Evolutionary conservation across 2,888 invertebrate genomes (phyloP).

Genomic region (Ceratothoa steindachneri): DNA sequence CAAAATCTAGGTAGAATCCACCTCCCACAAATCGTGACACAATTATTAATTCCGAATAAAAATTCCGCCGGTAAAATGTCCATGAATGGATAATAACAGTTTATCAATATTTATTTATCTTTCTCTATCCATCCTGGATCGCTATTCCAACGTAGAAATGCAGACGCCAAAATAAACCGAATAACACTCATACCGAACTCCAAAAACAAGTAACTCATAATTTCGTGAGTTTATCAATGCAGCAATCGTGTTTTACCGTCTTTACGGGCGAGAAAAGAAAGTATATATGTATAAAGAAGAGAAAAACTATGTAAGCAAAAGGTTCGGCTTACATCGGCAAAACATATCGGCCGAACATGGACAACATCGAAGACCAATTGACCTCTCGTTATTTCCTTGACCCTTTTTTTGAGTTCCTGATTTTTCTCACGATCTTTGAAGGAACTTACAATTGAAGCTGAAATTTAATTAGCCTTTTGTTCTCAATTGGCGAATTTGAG

Average conservation of each 20-base stretch:
- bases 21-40: not conserved
- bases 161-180: not conserved
- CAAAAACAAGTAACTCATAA: not conserved
- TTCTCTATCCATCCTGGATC: not conserved
- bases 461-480: not conserved
- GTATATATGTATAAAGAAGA: not conserved
- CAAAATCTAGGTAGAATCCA: too few relatives aligned
- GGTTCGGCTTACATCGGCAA: not conserved
- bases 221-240: not conserved
- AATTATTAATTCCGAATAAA: not conserved
- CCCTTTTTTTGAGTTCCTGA: not conserved
- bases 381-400: not conserved
- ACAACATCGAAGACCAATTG: not conserved
- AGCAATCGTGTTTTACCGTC: not conserved
- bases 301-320: not conserved
- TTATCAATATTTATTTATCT: too few relatives aligned
- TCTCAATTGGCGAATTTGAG: not conserved
- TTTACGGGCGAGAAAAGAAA: not conserved
- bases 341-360: not conserved
- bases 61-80: not conserved
- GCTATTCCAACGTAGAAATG: not conserved
- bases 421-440: not conserved
- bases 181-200: not conserved
- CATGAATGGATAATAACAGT: not conserved
- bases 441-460: not conserved